A percentile compares a stretch with the other conserved stretches of the same genome.
Evolutionary conservation across 2,113 vertebrate species (phyloP).

Genomic region (Puffinus mauretanicus): DNA sequence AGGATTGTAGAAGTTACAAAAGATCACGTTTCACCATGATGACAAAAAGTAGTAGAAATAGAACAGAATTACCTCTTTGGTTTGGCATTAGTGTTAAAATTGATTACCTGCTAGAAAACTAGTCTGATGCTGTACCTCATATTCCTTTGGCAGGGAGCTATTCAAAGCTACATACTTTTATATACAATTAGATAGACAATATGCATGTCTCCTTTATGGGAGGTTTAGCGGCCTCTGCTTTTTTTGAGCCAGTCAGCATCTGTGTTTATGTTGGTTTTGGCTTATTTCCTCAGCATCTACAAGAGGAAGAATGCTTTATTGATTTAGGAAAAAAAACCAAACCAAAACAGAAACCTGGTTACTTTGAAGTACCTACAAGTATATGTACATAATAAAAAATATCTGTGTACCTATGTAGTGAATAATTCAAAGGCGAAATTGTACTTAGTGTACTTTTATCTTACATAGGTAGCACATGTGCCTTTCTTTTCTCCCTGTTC

Average conservation of each 20-base stretch:
- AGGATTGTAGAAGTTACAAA: background rate
- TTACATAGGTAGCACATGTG: background rate
- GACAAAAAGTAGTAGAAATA: background rate
- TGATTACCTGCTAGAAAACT: background rate
- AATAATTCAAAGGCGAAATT: background rate
- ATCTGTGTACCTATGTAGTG: background rate
- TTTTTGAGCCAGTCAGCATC: slow-evolving; percentile 13
- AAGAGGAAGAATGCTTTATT: slow-evolving; percentile 28
- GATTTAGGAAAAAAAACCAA: background rate
- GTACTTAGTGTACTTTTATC: background rate
- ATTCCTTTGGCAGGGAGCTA: background rate
- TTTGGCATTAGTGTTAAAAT: background rate
- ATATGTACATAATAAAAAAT: background rate
- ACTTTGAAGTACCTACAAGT: background rate
- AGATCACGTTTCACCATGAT: background rate
- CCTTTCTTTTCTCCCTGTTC: background rate
- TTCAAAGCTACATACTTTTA: background rate
- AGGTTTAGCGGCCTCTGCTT: background rate
- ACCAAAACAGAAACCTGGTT: background rate
- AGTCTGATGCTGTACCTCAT: background rate
- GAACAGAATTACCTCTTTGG: background rate
- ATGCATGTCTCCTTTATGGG: background rate
- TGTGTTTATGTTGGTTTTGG: slow-evolving; percentile 36
- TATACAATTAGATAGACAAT: background rate
- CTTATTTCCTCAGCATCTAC: slow-evolving; percentile 26